Evolutionary conservation across 2,113 vertebrate species (phyloP), one percentile per base, ranked within the genome.

Genomic region (Brachyhypopomus occidentalis): DNA sequence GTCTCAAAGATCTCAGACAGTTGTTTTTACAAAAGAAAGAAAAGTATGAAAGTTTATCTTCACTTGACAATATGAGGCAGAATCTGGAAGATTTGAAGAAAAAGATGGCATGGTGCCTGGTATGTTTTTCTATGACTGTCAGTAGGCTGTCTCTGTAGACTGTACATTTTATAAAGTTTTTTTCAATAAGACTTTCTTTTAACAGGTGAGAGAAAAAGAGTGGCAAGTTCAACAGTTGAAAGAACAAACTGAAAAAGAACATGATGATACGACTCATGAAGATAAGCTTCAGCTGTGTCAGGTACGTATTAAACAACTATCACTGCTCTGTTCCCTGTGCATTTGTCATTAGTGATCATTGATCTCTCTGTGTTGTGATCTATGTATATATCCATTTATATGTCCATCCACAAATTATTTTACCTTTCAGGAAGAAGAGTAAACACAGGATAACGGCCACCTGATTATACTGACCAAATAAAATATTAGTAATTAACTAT

Each of bases 101-200:
- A 82, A 90, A 94, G 83, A 96, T 95, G 93, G 95, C 94, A 0
- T 96, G 95, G 95, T 93, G 92, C 81, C 86, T 95, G 94, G 95
- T 96, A 94, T 1, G 64, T 67, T 64, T 45, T 67, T 34, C 55
- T 19, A 34, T 7, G 67, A 9, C 8, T 62, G 30, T 5, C 75
- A 20, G 16, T 12, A 48, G 56, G 25, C 25, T 63, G 9, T 27
- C 12, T 14, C 11, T 5, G 3, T 66, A 23, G n/a, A 23, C 27
- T 27, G 9, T 2, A 16, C 12, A 30, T 2, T 0, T 62, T 25
- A 62, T 8, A 59, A n/a, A 59, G 25, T 11, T 25, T 64, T 16
- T 20, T 8, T 36, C 36, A 36, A 30, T 36, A 23, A 48, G 0
- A 4, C n/a, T 63, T 70, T 25, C 48, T 67, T 36, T 19, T 79